Base-by-base conservation (phyloP, 2,113 vertebrate genomes). In the Malurus cyaneus region DNA sequence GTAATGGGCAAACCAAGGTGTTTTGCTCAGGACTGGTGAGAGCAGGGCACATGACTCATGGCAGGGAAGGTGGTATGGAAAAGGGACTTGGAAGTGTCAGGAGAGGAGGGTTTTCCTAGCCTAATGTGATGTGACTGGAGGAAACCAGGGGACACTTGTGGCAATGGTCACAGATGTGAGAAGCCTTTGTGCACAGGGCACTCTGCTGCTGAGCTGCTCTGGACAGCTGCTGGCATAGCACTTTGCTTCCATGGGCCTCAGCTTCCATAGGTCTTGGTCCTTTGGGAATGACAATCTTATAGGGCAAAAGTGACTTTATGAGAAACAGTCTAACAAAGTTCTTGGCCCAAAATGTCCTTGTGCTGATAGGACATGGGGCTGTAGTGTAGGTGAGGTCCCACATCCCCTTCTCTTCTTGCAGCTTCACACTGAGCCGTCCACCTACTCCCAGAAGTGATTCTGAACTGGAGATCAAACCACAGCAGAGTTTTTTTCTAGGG, bases 361-460 rank as follows among this genome's bases (percentile, higher is more conserved):
- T 3, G 5, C n/a, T 60, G 57, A 16, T 15, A 60, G 47, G 32
- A 64, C 34, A 57, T 42, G 20, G 49, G 26, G 5, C 70, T 87
- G 26, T 36, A 49, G 26, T 12, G 41, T 56, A 42, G 52, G 8
- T 85, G 42, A 66, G 6, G 18, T 56, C 52, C 18, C 70, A 50
- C 2, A 14, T 70, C 78, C 19, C 16, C 50, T 78, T 89, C 50
- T 91, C 29, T 89, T 90, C 77, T 64, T 44, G 57, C 89, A 98
- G 97, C 80, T 95, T 98, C 54, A 93, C 93, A 8, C 59, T 64
- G 12, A 98, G 90, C 46, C 98, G 93, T 4, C 74, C 94, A 0
- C 93, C 97, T 8, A 98, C 98, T 89, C 98, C 98, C 11, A 99
- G 97, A 97, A 99, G 99, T n/a, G 99, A 99, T 97, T 99, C 99